Evolutionary conservation across 2,888 invertebrate species (phyloP).

Genomic region (Dasysyrphus albostriatus): DNA sequence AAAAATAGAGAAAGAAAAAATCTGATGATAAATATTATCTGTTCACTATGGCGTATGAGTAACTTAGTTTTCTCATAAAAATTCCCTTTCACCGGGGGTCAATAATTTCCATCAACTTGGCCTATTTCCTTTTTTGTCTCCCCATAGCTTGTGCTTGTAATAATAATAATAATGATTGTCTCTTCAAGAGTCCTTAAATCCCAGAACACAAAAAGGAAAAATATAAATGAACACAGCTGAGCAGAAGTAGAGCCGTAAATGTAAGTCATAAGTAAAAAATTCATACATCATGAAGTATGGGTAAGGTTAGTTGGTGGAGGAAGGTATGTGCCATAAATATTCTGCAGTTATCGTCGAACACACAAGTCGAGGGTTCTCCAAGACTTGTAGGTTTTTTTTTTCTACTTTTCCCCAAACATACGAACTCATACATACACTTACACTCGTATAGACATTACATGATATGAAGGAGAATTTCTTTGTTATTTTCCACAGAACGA

Average conservation of each 20-base stretch:
- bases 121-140: conserved; percentile 27
- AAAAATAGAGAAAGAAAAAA: background rate
- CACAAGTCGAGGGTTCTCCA: conserved; percentile 13
- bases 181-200: conserved; percentile 24
- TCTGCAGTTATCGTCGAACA: conserved; percentile 57
- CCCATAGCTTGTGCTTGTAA: conserved; percentile 1
- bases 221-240: conserved; percentile 12
- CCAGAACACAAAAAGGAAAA: background rate
- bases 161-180: conserved; percentile 48
- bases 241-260: conserved; percentile 25
- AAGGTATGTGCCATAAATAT: conserved; percentile 48
- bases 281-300: conserved; percentile 37
- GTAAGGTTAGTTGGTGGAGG: conserved; percentile 5
- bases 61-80: conserved; percentile 8
- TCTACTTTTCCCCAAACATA: background rate
- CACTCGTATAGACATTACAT: conserved; percentile 8
- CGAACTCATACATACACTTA: background rate
- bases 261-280: conserved; percentile 54
- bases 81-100: conserved; percentile 11
- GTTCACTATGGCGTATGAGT: conserved; percentile 45
- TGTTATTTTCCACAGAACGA: conserved; percentile 37
- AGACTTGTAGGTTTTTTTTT: conserved; percentile 11
- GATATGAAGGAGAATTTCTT: conserved; percentile 44
- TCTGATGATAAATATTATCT: conserved; percentile 5
- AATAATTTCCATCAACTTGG: conserved; percentile 57